Evolutionary conservation across 2,113 vertebrate genomes (phyloP).

Genomic region (Octodon degus): DNA sequence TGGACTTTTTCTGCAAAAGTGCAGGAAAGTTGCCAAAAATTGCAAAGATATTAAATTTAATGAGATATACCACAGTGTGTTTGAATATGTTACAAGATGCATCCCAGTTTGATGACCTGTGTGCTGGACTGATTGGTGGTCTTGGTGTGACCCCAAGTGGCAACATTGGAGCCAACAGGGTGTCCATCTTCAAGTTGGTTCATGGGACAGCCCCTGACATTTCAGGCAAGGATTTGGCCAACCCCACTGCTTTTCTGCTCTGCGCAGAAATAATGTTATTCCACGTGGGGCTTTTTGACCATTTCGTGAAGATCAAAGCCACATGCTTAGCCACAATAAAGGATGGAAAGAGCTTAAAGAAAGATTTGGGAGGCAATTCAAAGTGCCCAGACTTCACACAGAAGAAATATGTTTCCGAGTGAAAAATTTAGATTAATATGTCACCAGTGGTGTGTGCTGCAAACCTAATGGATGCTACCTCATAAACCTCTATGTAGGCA

Average conservation of each 20-base stretch:
- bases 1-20: conserved; percentile 96
- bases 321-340: conserved; percentile 95
- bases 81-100: conserved; percentile 99
- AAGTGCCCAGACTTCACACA: conserved; percentile 97
- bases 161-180: conserved; percentile 95
- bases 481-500: neutral
- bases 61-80: conserved; percentile 98
- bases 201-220: conserved; percentile 98
- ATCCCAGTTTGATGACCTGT: conserved; percentile 96
- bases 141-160: conserved; percentile 98
- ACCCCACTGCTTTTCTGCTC: conserved; percentile 95
- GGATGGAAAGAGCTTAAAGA: conserved; percentile 93
- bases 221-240: conserved; percentile 96
- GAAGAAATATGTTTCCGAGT: conserved; percentile 93
- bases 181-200: conserved; percentile 99
- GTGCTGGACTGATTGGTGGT: conserved; percentile 96
- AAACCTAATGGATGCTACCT: neutral
- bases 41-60: conserved; percentile 98
- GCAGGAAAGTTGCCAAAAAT: conserved; percentile 96
- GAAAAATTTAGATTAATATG: conserved; percentile 84
- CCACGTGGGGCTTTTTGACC: conserved; percentile 93
- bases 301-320: conserved; percentile 90
- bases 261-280: conserved; percentile 97
- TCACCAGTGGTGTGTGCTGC: accelerated
- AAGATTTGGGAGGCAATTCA: conserved; percentile 94